These are phyloP conservation scores for Pachypanchax playfairii DNA, from an alignment of 2,113 vertebrate genomes.

Conservation along the genomic window DNA sequence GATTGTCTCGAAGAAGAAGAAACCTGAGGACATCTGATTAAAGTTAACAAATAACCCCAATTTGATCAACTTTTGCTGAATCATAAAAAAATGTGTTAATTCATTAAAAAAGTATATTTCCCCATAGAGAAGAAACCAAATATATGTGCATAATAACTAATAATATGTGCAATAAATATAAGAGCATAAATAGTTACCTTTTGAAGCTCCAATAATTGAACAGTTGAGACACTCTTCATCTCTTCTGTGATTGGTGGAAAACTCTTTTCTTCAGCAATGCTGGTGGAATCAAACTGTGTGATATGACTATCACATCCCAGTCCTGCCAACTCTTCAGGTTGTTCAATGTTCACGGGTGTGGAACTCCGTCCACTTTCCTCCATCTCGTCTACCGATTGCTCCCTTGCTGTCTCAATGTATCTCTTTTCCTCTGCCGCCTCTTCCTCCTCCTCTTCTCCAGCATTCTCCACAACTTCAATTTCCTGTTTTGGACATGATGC, in stretches of 20 bases:
- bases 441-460: conserved; percentile 59
- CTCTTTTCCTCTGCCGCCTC: conserved; percentile 70
- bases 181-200: conserved; percentile 79
- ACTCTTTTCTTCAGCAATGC: conserved; percentile 25
- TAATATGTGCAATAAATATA: neutral
- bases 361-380: conserved; percentile 96
- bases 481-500: conserved; percentile 64
- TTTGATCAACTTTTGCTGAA: no score
- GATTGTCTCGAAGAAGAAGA: no score
- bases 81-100: neutral
- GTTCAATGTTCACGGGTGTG: conserved; percentile 94
- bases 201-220: conserved; percentile 84
- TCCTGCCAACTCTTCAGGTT: conserved; percentile 84
- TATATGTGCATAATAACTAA: neutral
- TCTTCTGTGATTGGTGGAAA: conserved; percentile 67
- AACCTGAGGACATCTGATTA: neutral
- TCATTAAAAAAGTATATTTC: neutral
- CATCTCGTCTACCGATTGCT: conserved; percentile 89
- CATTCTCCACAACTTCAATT: conserved; percentile 60
- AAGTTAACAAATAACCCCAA: no score
- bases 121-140: neutral
- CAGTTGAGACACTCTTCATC: conserved; percentile 72
- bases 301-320: conserved; percentile 55
- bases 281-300: conserved; percentile 22
- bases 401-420: conserved; percentile 69